These are phyloP conservation scores for Cynodonichthys magdalenae DNA, from an alignment of 2,797 vertebrate genomes.

Conservation along the genomic window DNA sequence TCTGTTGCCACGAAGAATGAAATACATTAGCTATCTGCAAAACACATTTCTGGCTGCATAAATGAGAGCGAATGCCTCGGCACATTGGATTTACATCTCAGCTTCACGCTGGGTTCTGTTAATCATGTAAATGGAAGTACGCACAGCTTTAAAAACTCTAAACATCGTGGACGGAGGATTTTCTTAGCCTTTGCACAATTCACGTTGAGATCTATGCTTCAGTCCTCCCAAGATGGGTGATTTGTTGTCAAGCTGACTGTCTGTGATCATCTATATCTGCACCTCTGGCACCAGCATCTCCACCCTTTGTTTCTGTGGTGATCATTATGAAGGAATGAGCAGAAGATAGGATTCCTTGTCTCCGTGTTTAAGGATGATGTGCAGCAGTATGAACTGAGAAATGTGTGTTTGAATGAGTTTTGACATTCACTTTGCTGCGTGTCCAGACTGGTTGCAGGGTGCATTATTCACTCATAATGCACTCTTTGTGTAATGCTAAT, in stretches of 20 bases:
- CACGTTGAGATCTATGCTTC: constrained; percentile 19
- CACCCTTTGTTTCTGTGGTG: constrained; percentile 32
- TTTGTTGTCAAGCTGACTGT: constrained; percentile 32
- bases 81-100: constrained; percentile 13
- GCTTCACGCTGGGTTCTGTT: background rate
- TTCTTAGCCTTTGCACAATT: constrained; percentile 23
- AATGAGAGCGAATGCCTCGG: constrained; percentile 16
- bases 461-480: constrained; percentile 92
- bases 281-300: constrained; percentile 22
- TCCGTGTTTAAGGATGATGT: constrained; percentile 82
- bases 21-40: constrained; percentile 14
- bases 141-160: background rate
- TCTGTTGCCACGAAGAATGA: constrained; percentile 15
- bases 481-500: constrained; percentile 87
- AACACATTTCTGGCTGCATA: constrained; percentile 19
- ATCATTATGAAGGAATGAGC: constrained; percentile 64
- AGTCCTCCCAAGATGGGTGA: constrained; percentile 25
- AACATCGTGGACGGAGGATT: constrained; percentile 6
- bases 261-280: constrained; percentile 44
- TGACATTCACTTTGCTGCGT: constrained; percentile 94
- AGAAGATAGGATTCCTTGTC: constrained; percentile 66
- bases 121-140: constrained; percentile 16
- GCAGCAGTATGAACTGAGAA: constrained; percentile 86
- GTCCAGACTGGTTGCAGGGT: constrained; percentile 88
- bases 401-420: constrained; percentile 89